phyloP scores from a whole-genome alignment of 2,888 invertebrate species.

The Drosophila subquinaria region DNA sequence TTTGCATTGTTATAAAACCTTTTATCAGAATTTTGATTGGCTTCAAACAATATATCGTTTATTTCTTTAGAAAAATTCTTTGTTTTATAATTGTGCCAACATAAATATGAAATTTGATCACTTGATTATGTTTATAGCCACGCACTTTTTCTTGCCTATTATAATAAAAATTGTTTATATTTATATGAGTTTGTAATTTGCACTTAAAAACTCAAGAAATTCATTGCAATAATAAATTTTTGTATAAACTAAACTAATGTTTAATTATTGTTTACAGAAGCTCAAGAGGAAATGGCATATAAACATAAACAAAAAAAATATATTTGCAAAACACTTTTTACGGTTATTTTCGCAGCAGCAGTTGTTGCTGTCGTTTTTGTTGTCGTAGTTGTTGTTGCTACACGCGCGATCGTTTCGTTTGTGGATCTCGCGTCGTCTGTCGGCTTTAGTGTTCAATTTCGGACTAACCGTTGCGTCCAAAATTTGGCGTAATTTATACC shows the following conservation, averaged over 20 bases:
- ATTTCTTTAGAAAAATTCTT: background rate
- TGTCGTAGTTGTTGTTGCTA: constrained; percentile 20
- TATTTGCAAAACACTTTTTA: constrained; percentile 48
- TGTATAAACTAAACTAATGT: constrained; percentile 11
- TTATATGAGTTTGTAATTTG: constrained; percentile 23
- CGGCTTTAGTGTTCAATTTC: constrained; percentile 54
- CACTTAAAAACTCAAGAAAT: constrained; percentile 14
- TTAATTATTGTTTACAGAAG: constrained; percentile 37
- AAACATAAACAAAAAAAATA: constrained; percentile 20
- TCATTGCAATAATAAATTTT: constrained; percentile 19
- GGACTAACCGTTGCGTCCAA: constrained; percentile 79
- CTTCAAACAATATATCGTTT: background rate
- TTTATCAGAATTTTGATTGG: background rate
- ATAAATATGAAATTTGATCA: background rate
- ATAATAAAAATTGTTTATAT: constrained; percentile 27
- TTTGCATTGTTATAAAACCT: no score
- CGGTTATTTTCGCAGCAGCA: constrained; percentile 28
- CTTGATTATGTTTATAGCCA: constrained; percentile 10
- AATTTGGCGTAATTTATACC: constrained; percentile 82
- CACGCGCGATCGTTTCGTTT: constrained; percentile 59
- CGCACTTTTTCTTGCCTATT: constrained; percentile 15
- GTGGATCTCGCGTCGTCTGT: constrained; percentile 53
- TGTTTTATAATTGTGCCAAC: background rate
- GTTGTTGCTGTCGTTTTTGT: constrained; percentile 13
- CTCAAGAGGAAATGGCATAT: constrained; percentile 42